Evolutionary conservation across 2,113 vertebrate species (phyloP), one percentile per base, ranked within the genome.

Genomic region (Anser cygnoides): DNA sequence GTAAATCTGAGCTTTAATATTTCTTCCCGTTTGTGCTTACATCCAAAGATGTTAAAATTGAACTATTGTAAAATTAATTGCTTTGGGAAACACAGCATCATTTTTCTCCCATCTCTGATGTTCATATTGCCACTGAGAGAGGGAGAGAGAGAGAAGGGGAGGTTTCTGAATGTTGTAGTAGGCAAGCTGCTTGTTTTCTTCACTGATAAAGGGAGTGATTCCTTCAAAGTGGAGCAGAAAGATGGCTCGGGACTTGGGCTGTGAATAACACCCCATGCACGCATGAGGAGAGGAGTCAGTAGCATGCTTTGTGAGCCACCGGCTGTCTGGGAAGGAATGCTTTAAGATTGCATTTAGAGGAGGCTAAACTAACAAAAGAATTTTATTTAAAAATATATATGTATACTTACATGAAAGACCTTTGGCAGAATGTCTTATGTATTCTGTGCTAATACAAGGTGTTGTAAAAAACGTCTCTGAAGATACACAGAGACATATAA

Each of bases 161-260:
- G 91, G 87, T 58, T 95, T 96, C 93, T 85, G 78, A 94, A 92
- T 96, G 96, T 89, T 94, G 84, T 73, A 78, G 83, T 57, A 96
- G 95, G 90, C 91, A 96, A 97, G 96, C 25, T 62, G 86, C 63
- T 95, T 76, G 91, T 96, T 98, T 95, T 94, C 95, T 96, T 93
- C 43, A 8, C 91, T 83, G 92, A 94, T 96, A 93, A 97, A 96
- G 94, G 92, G 93, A 93, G 92, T 8, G 62, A 89, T 84, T 92
- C 86, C 76, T 75, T 87, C 66, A 22, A 85, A 88, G 82, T 76
- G 71, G 65, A 80, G 82, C 13, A 90, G 88, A 65, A 92, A 87
- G 49, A 46, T 87, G 86, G 57, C 68, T 68, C 52, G 65, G 78
- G 78, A 84, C 93, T 87, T n/a, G 28, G 41, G 37, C 95, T 76